Evolutionary conservation across 2,888 invertebrate species (phyloP), one percentile per base, ranked within the genome.

Genomic region (Sabatieria punctata): DNA sequence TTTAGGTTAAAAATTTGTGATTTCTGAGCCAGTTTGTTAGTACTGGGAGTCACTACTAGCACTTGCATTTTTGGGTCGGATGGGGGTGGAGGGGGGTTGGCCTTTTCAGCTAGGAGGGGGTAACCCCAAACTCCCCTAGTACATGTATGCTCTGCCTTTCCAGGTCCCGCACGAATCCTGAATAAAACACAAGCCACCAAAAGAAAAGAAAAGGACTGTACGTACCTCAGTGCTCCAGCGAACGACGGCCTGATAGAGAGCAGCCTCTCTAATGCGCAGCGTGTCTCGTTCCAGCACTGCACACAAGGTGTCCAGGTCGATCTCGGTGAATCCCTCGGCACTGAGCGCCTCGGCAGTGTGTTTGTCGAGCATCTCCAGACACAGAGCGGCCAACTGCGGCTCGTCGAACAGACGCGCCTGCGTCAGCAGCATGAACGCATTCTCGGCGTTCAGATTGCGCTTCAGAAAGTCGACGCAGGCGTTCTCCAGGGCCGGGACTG

Each of bases 351-450:
- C 82, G 0, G 76, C 75, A 0, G 84, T 82, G 59, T 80, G 80
- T 65, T 82, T 80, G 63, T 85, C 84, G 51, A 85, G 83, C 58
- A 78, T 78, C 59, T 83, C 80, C 52, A 85, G 69, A 58, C 85
- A 85, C 27, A 82, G 68, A 0, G 78, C 76, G n/a, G 82, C 82
- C 46, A 85, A 63, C 61, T 82, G 79, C 0, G 79, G 79, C 62
- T 83, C 83, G 65, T 84, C 84, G 67, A 84, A 85, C 36, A 84
- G 66, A 23, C 82, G 71, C 0, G 84, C 84, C 58, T 71, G 79
- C 0, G 81, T 81, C 49, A 85, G 69, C 47, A 85, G 69, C 66
- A 83, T 71, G 61, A 84, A 84, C 4, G 84, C 83, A 71, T 85
- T 85, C 55, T 84, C 83, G 24, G 79, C 77, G 46, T 78, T 78